These are phyloP conservation scores for Cliona cf. orientalis DNA, from an alignment of 37 sponge, comb jelly and placozoan genomes.

Conservation along the genomic window DNA sequence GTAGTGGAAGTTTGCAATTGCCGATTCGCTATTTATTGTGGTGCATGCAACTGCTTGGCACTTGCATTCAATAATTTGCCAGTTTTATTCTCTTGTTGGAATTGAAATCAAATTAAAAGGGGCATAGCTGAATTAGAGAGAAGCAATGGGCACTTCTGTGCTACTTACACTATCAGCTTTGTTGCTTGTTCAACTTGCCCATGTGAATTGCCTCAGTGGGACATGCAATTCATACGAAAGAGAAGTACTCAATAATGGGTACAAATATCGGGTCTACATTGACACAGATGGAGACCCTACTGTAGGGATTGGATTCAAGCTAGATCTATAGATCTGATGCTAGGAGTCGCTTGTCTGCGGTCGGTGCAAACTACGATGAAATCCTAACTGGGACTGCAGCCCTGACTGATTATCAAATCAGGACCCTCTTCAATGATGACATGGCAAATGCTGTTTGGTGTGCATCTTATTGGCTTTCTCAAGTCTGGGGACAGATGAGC, in stretches of 20 bases:
- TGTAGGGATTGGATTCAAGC: constrained; percentile 47
- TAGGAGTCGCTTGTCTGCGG: neutral
- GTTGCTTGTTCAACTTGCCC: too few species aligned
- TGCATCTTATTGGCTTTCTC: constrained; percentile 1
- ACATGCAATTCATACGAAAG: constrained; percentile 29
- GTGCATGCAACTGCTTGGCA: too few species aligned
- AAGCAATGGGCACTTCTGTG: too few species aligned
- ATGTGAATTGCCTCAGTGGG: too few species aligned
- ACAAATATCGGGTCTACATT: constrained; percentile 32
- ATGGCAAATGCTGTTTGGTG: constrained; percentile 34
- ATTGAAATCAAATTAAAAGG: too few species aligned
- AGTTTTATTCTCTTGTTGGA: too few species aligned
- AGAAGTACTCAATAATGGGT: constrained; percentile 48
- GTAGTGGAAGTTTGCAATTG: too few species aligned
- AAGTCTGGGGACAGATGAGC: constrained; percentile 4
- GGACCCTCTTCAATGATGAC: constrained; percentile 33
- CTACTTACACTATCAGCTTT: too few species aligned
- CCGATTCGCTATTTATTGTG: too few species aligned
- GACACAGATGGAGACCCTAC: constrained; percentile 34
- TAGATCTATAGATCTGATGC: constrained; percentile 43
- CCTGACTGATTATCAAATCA: constrained; percentile 33
- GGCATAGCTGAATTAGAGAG: too few species aligned
- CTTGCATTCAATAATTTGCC: too few species aligned
- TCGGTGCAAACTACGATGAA: constrained; percentile 38
- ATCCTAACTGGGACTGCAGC: constrained; percentile 30